Evolutionary conservation across 2,113 vertebrate species (phyloP), one percentile per base, ranked within the genome.

Genomic region (Chloropsis hardwickii): DNA sequence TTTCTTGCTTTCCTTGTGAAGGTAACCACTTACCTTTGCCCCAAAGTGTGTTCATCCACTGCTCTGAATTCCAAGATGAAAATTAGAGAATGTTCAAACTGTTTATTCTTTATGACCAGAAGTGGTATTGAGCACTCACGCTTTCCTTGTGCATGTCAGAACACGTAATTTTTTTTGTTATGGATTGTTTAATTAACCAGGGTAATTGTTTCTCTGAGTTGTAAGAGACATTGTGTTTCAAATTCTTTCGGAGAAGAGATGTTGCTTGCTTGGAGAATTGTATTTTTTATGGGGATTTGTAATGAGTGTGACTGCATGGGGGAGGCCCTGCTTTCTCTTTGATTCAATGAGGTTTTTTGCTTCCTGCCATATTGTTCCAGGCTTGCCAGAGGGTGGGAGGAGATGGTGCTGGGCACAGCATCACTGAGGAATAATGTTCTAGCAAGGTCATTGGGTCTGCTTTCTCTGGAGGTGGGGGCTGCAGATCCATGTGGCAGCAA

Each of bases 361-460:
- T 70, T 66, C 56, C 44, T 94, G 45, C 22, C 24, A 5, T 40
- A 5, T 24, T 6, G 14, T 62, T 70, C 76, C 48, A 48, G 47
- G 21, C 62, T 35, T 61, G 40, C 35, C 79, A 90, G 47, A 35
- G 29, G 9, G 25, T 54, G 40, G 18, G 24, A 35, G 64, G n/a
- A 33, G 40, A 20, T 54, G 40, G 12, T 28, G n/a, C 19, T 47
- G 72, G 83, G 23, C 54, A 25, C 23, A 81, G 10, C 51, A 44
- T 0, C 31, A 4, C 6, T 4, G 17, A 35, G 29, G 21, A 13
- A 6, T 15, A 6, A 24, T 5, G 29, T 53, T 24, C 39, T 13
- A 5, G 8, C 61, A 16, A 19, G 14, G 18, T 25, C 12, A 3
- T 25, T n/a, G 8, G n/a, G 24, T 25, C 47, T 45, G 53, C n/a